Conservation (phyloP, 2,888 invertebrate genomes). For the Polydrusus tereticollis region DNA sequence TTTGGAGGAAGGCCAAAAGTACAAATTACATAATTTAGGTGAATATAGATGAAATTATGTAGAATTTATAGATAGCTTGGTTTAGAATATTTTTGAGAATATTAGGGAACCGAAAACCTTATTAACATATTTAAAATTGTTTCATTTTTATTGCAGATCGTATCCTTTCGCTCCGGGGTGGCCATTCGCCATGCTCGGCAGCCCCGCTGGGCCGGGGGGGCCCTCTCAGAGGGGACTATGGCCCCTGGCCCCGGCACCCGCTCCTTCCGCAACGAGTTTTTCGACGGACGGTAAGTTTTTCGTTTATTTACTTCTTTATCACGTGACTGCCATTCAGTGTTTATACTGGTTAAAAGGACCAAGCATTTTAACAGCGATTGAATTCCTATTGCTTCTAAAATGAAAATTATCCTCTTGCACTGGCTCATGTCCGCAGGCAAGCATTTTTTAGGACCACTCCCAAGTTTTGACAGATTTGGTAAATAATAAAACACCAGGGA, state of each 20-base stretch:
- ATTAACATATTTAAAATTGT: neutral
- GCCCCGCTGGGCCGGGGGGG: constrained; percentile 66
- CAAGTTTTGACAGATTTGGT: too few species aligned
- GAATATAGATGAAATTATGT: neutral
- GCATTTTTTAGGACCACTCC: too few species aligned
- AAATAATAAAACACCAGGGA: too few species aligned
- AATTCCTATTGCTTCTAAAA: too few species aligned
- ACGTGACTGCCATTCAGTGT: too few species aligned
- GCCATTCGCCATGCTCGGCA: constrained; percentile 63
- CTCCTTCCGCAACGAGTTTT: constrained; percentile 63
- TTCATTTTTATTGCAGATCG: constrained; percentile 39
- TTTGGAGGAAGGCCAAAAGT: neutral
- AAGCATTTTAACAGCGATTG: too few species aligned
- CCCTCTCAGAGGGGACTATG: constrained; percentile 66
- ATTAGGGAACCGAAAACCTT: too few species aligned
- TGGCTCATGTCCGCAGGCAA: too few species aligned
- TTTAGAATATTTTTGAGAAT: too few species aligned
- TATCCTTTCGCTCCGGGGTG: constrained; percentile 41
- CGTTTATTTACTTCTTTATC: neutral
- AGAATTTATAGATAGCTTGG: too few species aligned
- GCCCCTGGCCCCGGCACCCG: constrained; percentile 69
- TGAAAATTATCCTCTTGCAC: too few species aligned
- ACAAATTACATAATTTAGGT: neutral
- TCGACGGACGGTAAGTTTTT: constrained; percentile 63
- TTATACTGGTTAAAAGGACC: too few species aligned